Evolutionary conservation across 2,797 vertebrate genomes (phyloP).

Genomic region (Hoplostethus atlanticus): DNA sequence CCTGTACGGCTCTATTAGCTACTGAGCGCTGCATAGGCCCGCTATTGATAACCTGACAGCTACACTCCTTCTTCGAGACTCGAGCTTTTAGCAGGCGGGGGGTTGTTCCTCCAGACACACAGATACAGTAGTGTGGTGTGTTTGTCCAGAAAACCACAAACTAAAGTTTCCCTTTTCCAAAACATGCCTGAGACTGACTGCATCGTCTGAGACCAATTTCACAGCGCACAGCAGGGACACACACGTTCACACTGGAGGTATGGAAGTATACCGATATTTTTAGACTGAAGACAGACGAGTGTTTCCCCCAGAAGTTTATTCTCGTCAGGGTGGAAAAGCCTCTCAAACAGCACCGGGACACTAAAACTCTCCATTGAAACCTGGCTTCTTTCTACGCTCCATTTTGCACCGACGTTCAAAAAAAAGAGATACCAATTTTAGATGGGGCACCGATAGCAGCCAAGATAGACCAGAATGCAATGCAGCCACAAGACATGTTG

Average conservation of each 20-base stretch:
- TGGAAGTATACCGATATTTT: neutral
- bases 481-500: no score
- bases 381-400: no score
- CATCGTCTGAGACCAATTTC: constrained; percentile 46
- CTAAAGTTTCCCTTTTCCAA: constrained; percentile 44
- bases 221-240: constrained; percentile 26
- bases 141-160: constrained; percentile 66
- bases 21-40: constrained; percentile 48
- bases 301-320: neutral
- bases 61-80: constrained; percentile 16
- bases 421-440: no score
- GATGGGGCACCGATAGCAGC: no score
- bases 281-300: constrained; percentile 8
- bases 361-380: no score
- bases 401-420: no score
- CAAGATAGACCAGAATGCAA: no score
- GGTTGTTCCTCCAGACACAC: constrained; percentile 44
- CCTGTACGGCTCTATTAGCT: constrained; percentile 11
- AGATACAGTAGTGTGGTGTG: constrained; percentile 72
- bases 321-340: neutral
- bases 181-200: constrained; percentile 64
- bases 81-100: constrained; percentile 27
- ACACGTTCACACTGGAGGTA: constrained; percentile 18
- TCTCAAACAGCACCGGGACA: no score
- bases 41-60: constrained; percentile 67